phyloP scores from a whole-genome alignment of 92 coral and sea anemone species.

The Palythoa grandis region DNA sequence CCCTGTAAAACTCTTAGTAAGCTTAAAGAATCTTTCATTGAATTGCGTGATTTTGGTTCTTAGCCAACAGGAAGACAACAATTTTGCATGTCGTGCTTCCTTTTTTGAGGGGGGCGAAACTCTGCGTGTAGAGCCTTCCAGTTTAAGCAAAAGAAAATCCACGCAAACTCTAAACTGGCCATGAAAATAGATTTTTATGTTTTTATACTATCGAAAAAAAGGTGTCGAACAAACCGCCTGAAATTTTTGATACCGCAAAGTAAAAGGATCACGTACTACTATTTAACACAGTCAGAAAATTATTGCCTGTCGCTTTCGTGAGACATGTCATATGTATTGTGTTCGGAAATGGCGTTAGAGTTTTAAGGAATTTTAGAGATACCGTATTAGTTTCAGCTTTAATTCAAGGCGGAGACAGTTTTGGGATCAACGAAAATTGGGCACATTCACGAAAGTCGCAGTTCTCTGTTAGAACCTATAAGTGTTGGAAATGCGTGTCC shows the following conservation, averaged over 20 bases:
- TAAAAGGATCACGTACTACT: not conserved
- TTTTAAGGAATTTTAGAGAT: not conserved
- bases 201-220: not conserved
- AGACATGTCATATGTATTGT: not conserved
- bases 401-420: slow-evolving; percentile 39
- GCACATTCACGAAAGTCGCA: slow-evolving; percentile 13
- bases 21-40: slow-evolving; percentile 21
- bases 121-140: not conserved
- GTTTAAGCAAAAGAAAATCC: not conserved
- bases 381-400: slow-evolving; percentile 25
- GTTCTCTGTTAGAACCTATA: not conserved
- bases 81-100: not conserved
- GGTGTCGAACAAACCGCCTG: not conserved
- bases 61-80: slow-evolving; percentile 14
- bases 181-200: not conserved
- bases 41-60: slow-evolving; percentile 12
- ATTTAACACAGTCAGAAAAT: not conserved
- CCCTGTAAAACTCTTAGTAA: not conserved
- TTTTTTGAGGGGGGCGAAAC: slow-evolving; percentile 8
- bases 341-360: slow-evolving; percentile 22
- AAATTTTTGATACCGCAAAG: not conserved
- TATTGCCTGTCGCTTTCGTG: not conserved
- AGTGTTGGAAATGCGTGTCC: not conserved
- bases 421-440: not conserved
- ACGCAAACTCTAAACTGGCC: not conserved